Evolutionary conservation across 2,888 invertebrate genomes (phyloP).

Genomic region (Dynastes tityus): DNA sequence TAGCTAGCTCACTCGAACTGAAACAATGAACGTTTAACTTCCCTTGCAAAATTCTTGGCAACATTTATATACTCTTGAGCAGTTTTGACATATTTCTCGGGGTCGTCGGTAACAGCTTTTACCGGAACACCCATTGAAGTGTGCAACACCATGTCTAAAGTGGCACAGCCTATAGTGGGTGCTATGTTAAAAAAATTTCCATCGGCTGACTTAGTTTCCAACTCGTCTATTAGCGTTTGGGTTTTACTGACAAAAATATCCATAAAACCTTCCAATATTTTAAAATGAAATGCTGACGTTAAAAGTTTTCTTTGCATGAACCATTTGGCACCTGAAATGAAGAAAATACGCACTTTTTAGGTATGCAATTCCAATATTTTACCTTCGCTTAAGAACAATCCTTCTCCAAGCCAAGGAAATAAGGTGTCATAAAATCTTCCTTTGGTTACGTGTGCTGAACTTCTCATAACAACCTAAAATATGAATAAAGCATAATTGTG

Average conservation of each 20-base stretch:
- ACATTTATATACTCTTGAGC: conserved; percentile 16
- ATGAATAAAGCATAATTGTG: background rate
- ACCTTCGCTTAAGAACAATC: conserved; percentile 60
- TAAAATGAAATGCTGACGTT: conserved; percentile 64
- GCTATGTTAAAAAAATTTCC: conserved; percentile 62
- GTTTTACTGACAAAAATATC: conserved; percentile 62
- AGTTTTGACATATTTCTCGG: conserved; percentile 32
- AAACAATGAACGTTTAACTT: background rate
- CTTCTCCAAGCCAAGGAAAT: conserved; percentile 59
- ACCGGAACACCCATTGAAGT: conserved; percentile 46
- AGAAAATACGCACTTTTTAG: background rate
- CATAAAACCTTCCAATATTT: conserved; percentile 61
- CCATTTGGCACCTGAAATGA: conserved; percentile 58
- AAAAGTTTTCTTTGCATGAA: conserved; percentile 60
- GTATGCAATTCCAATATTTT: background rate
- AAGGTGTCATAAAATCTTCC: conserved; percentile 57
- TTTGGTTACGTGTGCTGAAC: conserved; percentile 57
- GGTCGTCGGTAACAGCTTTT: conserved; percentile 1
- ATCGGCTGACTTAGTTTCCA: conserved; percentile 54
- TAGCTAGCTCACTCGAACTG: conserved; percentile 24
- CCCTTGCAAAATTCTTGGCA: too few species aligned
- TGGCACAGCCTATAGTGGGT: conserved; percentile 61
- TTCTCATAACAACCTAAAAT: conserved; percentile 59
- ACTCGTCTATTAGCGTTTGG: conserved; percentile 56
- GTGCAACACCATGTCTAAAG: conserved; percentile 61